Evolutionary conservation across 2,888 invertebrate genomes (phyloP).

Genomic region (Ormyrus labotus): DNA sequence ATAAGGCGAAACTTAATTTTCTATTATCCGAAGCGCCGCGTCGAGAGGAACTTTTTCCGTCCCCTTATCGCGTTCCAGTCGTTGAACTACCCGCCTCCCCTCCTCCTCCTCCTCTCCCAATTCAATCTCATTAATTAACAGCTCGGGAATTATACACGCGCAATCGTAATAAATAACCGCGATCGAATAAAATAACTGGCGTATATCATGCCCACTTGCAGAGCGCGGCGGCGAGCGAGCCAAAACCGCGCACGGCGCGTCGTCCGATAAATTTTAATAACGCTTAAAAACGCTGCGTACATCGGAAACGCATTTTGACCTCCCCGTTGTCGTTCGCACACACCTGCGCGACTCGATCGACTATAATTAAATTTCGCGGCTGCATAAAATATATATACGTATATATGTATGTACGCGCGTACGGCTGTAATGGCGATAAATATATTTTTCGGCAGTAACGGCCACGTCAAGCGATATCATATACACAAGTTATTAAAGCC

Average conservation of each 20-base stretch:
- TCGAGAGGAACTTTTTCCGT: not conserved
- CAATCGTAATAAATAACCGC: not conserved
- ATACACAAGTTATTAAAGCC: slow-evolving; percentile 22
- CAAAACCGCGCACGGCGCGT: no score
- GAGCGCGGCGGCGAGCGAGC: no score
- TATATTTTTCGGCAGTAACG: not conserved
- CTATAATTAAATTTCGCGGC: slow-evolving; percentile 18
- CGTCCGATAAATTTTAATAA: slow-evolving; percentile 1
- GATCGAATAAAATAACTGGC: not conserved
- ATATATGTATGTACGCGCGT: no score
- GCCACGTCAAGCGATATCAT: not conserved
- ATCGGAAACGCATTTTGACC: slow-evolving; percentile 21
- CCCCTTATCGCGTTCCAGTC: slow-evolving; percentile 25
- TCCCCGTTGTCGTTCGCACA: not conserved
- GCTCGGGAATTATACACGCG: slow-evolving; percentile 9
- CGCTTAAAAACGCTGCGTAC: not conserved
- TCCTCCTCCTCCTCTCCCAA: not conserved
- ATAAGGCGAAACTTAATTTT: slow-evolving; percentile 20
- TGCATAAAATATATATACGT: not conserved
- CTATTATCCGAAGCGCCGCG: not conserved
- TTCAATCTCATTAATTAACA: slow-evolving; percentile 31
- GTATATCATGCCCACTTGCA: no score
- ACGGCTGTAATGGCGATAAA: slow-evolving; percentile 13
- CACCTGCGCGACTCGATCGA: not conserved
- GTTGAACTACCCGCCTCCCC: not conserved